Conservation (phyloP, 2,113 vertebrate species). For the Ceyx margarethae region DNA sequence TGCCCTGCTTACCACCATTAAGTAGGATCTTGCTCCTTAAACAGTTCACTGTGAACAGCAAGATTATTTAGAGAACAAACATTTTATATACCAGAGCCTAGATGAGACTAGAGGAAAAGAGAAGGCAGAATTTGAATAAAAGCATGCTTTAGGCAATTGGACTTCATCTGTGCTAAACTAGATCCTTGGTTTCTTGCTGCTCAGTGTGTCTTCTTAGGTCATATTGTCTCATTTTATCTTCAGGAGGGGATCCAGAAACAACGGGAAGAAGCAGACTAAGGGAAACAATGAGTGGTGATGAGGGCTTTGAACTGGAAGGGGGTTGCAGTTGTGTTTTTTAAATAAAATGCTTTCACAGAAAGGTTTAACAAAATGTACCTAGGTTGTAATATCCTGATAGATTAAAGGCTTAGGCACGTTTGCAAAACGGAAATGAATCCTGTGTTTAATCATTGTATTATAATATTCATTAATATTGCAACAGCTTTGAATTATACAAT, state of each 20-base stretch:
- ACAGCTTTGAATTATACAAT: slow-evolving; percentile 54
- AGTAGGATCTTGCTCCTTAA: neutral
- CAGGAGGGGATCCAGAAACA: neutral
- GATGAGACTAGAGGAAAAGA: neutral
- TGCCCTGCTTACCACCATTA: neutral
- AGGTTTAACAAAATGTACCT: slow-evolving; percentile 31
- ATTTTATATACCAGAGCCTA: neutral
- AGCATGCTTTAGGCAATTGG: neutral
- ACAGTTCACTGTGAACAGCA: neutral
- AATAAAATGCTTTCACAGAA: slow-evolving; percentile 17
- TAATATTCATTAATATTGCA: slow-evolving; percentile 58
- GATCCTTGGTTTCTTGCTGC: neutral
- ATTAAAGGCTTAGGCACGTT: slow-evolving; percentile 51
- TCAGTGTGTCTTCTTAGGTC: neutral
- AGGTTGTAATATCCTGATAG: neutral
- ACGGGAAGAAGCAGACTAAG: neutral
- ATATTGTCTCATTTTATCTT: neutral
- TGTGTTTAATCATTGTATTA: slow-evolving; percentile 52
- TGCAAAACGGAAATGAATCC: slow-evolving; percentile 41
- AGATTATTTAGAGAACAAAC: neutral
- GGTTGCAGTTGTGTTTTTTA: neutral
- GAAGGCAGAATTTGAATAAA: neutral
- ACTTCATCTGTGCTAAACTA: neutral
- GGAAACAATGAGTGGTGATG: neutral
- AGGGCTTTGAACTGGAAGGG: neutral